These are phyloP conservation scores for Bombycilla garrulus DNA, from an alignment of 2,113 vertebrate genomes.

Conservation along the genomic window DNA sequence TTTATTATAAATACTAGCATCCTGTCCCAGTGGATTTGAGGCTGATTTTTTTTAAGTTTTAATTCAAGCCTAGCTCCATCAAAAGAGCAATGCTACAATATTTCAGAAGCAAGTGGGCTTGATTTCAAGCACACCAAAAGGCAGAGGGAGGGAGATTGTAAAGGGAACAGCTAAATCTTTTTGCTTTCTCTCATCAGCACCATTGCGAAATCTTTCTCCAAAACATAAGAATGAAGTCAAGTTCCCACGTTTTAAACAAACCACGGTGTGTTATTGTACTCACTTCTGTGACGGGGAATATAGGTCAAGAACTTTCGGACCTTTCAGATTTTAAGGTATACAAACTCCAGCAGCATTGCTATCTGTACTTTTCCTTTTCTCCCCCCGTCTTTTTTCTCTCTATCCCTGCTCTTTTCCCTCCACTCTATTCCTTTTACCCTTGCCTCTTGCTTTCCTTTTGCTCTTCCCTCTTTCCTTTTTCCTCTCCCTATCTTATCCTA, in stretches of 20 bases:
- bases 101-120: conserved; percentile 12
- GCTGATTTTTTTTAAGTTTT: not conserved
- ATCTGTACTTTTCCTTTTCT: not conserved
- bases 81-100: not conserved
- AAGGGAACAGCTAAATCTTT: conserved; percentile 28
- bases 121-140: conserved; percentile 4
- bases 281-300: not conserved
- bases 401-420: not conserved
- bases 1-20: conserved; percentile 41
- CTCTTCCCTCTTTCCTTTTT: not conserved
- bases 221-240: conserved; percentile 37
- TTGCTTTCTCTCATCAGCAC: not conserved
- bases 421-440: not conserved
- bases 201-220: conserved; percentile 44
- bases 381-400: not conserved
- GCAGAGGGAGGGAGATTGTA: not conserved
- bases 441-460: not conserved
- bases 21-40: not conserved
- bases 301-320: conserved; percentile 22
- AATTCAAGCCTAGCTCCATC: conserved; percentile 23
- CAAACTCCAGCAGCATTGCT: not conserved
- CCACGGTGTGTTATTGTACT: not conserved
- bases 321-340: conserved; percentile 35
- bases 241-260: conserved; percentile 58
- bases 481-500: not conserved